A percentile compares a stretch with the other conserved stretches of the same genome.
These are phyloP conservation scores for Chrysolina haemoptera DNA, from an alignment of 2,888 invertebrate species.

Conservation along the genomic window DNA sequence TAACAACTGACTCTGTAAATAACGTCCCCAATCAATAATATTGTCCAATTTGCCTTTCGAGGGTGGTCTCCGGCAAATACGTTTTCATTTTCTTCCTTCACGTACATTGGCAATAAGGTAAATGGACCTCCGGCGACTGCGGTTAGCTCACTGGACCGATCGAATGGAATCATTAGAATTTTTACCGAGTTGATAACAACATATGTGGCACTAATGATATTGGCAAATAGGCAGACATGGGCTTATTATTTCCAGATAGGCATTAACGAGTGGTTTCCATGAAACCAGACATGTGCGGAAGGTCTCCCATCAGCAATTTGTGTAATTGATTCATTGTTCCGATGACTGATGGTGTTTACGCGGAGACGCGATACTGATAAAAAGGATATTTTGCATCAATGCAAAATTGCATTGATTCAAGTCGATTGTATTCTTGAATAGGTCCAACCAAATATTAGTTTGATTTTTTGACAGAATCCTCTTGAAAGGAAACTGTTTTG, in stretches of 20 bases:
- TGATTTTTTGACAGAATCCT: too few species aligned
- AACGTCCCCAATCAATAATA: too few species aligned
- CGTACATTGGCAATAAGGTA: constrained; percentile 14
- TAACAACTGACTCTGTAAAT: too few species aligned
- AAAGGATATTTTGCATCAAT: too few species aligned
- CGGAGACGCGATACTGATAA: too few species aligned
- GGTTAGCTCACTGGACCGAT: constrained; percentile 39
- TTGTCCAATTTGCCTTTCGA: neutral
- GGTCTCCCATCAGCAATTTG: neutral
- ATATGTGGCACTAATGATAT: constrained; percentile 11
- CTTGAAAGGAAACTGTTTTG: too few species aligned
- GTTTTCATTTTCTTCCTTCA: constrained; percentile 17
- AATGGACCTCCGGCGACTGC: constrained; percentile 47
- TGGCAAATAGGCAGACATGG: constrained; percentile 17
- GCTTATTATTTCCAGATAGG: constrained; percentile 17
- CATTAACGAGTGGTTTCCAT: constrained; percentile 1
- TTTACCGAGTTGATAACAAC: constrained; percentile 26
- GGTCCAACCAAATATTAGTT: too few species aligned
- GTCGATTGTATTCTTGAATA: too few species aligned
- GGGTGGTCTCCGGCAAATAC: neutral
- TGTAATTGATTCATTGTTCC: constrained; percentile 18
- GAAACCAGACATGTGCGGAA: constrained; percentile 4
- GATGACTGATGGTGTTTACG: neutral
- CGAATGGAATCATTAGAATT: constrained; percentile 38
- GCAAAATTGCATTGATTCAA: too few species aligned